Evolutionary conservation across 2,113 vertebrate species (phyloP).

Genomic region (Oryzias javanicus): DNA sequence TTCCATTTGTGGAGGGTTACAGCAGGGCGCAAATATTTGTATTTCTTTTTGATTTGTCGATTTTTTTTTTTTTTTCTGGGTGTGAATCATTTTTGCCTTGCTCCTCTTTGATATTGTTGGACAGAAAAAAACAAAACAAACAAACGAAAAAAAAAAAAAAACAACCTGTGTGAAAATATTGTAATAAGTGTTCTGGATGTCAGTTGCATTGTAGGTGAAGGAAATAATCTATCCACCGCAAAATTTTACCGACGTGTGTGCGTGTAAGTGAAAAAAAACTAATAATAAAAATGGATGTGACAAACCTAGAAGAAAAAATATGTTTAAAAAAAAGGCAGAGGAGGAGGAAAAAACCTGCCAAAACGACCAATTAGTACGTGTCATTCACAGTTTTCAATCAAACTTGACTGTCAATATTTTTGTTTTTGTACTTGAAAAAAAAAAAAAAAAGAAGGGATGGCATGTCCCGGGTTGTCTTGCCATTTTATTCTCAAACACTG

Average conservation of each 20-base stretch:
- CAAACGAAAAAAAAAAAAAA: slow-evolving; percentile 14
- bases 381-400: slow-evolving; percentile 75
- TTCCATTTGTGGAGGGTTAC: slow-evolving; percentile 81
- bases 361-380: slow-evolving; percentile 65
- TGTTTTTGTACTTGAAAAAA: slow-evolving; percentile 79
- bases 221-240: slow-evolving; percentile 79
- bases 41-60: slow-evolving; percentile 44
- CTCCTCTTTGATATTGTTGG: slow-evolving; percentile 81
- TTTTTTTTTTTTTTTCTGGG: slow-evolving; percentile 59
- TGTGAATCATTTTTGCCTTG: slow-evolving; percentile 80
- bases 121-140: slow-evolving; percentile 67
- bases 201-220: slow-evolving; percentile 81
- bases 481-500: slow-evolving; percentile 82
- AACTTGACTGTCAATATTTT: slow-evolving; percentile 74
- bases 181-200: slow-evolving; percentile 83
- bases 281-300: not conserved
- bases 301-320: slow-evolving; percentile 19
- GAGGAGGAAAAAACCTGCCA: slow-evolving; percentile 55
- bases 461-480: slow-evolving; percentile 68
- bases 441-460: slow-evolving; percentile 68
- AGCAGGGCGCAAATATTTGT: slow-evolving; percentile 80
- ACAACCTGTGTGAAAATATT: slow-evolving; percentile 72
- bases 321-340: slow-evolving; percentile 27
- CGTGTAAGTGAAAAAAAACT: slow-evolving; percentile 47
- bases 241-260: slow-evolving; percentile 56